A percentile compares a stretch with the other conserved stretches of the same genome.
Conservation (phyloP, 2,113 vertebrate species). For the Solenodon paradoxus region DNA sequence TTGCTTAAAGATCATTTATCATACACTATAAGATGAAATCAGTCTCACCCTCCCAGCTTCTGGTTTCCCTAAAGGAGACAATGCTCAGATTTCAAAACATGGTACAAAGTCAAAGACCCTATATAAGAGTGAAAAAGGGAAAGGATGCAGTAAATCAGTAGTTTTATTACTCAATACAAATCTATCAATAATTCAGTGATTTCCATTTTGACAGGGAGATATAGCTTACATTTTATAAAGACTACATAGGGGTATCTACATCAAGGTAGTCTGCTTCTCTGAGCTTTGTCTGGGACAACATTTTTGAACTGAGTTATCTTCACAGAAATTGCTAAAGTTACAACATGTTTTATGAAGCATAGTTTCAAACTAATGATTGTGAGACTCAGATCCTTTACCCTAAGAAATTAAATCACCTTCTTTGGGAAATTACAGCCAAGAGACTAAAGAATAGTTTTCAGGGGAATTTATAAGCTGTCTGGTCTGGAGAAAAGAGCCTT, state of each 20-base stretch:
- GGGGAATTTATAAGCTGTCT: background rate
- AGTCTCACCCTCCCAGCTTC: background rate
- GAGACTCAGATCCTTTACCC: background rate
- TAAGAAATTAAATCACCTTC: background rate
- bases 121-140: background rate
- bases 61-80: background rate
- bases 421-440: background rate
- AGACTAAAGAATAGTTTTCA: background rate
- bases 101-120: background rate
- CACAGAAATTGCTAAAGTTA: background rate
- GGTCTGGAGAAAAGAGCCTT: background rate
- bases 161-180: background rate
- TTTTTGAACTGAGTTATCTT: background rate
- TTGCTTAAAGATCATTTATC: background rate
- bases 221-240: background rate
- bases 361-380: background rate
- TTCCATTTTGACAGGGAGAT: background rate
- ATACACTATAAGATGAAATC: background rate
- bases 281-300: background rate
- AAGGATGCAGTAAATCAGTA: background rate
- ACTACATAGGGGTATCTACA: background rate
- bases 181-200: background rate
- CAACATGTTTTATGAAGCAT: background rate
- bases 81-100: background rate
- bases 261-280: background rate